Base-by-base conservation (phyloP, 2,113 vertebrate genomes). In the Phrynocephalus versicolor region DNA sequence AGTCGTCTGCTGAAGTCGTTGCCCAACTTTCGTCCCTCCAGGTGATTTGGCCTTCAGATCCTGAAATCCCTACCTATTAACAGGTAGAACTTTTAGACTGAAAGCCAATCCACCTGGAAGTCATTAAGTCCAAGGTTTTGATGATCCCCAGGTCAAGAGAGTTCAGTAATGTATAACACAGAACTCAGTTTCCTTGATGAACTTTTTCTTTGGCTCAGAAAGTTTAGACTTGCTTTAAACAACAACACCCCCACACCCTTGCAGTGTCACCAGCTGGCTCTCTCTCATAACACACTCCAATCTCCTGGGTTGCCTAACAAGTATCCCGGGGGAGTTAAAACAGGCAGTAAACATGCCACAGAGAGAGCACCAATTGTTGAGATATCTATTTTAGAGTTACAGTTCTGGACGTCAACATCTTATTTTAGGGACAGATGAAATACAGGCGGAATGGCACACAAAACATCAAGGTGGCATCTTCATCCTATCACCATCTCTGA, bases 341-440 rank as follows among this genome's bases (percentile, higher is more conserved):
- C 1, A 13, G 19, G 60, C 77, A 62, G 21, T 79, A 79, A 62
- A 79, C 58, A 62, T 35, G 55, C 51, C 75, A 58, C 60, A 41
- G 72, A 5, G 9, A 6, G 18, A 84, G 82, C 41, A 35, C n/a
- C 64, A 27, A 84, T 51, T 77, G 73, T 41, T 5, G 7, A 81
- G 62, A 67, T 30, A 60, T 77, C n/a, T 84, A 30, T 37, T 85
- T 67, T 15, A 70, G 64, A 58, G 16, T 58, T 23, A 60, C 27
- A 27, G 25, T 79, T 69, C 65, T 85, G 64, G 65, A 77, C 69
- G 62, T 78, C 62, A 77, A 84, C 83, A 84, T 77, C 62, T 65
- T 83, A 76, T 76, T 84, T 77, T 78, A 78, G 75, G 55, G 58
- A 37, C 35, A n/a, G n/a, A 23, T 70, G 64, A 78, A 85, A 79